Evolutionary conservation across 2,797 vertebrate species (phyloP), one percentile per base, ranked within the genome.

Genomic region (Propithecus perrieri): DNA sequence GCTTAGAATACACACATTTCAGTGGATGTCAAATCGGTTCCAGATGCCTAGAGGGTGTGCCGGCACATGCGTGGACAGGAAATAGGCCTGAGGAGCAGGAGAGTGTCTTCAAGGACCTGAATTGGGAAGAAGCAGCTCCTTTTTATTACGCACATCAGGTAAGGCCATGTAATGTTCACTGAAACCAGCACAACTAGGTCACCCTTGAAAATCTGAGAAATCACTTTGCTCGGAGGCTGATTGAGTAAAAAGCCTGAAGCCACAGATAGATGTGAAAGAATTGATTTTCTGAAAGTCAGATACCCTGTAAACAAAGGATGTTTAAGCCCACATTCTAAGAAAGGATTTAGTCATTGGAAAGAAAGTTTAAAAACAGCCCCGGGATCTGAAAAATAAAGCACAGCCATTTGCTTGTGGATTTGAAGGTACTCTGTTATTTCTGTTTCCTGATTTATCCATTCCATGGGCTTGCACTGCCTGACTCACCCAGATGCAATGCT

Each of bases 271-370:
- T 80, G 63, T 67, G 41, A 65, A 89, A 24, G 81, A 75, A 96
- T 88, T 94, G 94, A 96, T 96, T 97, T 97, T 97, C 84, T 81
- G n/a, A 78, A 96, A 95, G 93, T 80, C 89, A 81, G 95, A 97
- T 92, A 61, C 41, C 85, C 89, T 71, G 8, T 94, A 96, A 97
- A 94, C 94, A 97, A 97, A 97, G 86, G 74, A 67, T 67, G 84
- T 81, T 81, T 87, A 89, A 96, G 50, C 72, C 41, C 71, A 81
- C 80, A 30, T 85, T 79, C 84, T 85, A 93, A 95, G 95, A 61
- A 91, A 76, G 71, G 89, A 93, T 94, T 97, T 95, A 93, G 93
- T 81, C 71, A 35, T 41, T 69, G 63, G 65, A 83, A 95, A 87
- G 43, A 46, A 72, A 93, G 69, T 85, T 96, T 92, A 43, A 85